Percentiles rank a stretch among this genome's conserved stretches.
These are phyloP conservation scores for Phoenicopterus ruber DNA, from an alignment of 2,113 vertebrate genomes.

Conservation along the genomic window DNA sequence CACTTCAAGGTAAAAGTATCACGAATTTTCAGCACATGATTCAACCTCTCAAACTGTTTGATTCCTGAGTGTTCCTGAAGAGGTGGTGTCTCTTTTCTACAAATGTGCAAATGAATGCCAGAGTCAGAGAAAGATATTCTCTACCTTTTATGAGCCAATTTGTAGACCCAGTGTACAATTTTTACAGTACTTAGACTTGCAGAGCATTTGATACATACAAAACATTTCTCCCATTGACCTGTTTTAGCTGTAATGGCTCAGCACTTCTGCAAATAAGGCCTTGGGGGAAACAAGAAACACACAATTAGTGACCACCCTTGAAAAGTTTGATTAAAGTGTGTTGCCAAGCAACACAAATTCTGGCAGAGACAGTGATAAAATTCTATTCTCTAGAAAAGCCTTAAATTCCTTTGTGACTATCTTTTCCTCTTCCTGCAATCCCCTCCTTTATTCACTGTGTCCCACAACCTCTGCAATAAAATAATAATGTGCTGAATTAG, in stretches of 20 bases:
- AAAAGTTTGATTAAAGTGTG: conserved; percentile 26
- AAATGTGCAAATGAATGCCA: background rate
- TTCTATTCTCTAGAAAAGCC: background rate
- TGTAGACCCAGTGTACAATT: background rate
- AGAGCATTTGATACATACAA: background rate
- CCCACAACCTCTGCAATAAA: background rate
- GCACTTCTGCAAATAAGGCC: background rate
- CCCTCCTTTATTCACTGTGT: background rate
- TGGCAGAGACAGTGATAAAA: conserved; percentile 1
- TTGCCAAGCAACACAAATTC: conserved; percentile 45
- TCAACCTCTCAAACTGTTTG: background rate
- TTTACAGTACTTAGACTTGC: background rate
- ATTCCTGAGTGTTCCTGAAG: background rate
- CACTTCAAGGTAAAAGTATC: background rate
- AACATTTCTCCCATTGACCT: background rate
- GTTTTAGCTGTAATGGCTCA: background rate
- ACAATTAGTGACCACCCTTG: background rate
- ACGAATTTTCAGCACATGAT: background rate
- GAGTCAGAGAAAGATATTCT: background rate
- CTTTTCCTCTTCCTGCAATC: background rate
- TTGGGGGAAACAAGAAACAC: background rate
- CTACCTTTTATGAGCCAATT: background rate
- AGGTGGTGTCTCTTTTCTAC: background rate
- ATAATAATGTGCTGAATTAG: background rate
- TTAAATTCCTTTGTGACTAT: background rate